Percentiles rank a stretch among this genome's conserved stretches.
Conservation (phyloP, 2,888 invertebrate species). For the Beris chalybata region DNA sequence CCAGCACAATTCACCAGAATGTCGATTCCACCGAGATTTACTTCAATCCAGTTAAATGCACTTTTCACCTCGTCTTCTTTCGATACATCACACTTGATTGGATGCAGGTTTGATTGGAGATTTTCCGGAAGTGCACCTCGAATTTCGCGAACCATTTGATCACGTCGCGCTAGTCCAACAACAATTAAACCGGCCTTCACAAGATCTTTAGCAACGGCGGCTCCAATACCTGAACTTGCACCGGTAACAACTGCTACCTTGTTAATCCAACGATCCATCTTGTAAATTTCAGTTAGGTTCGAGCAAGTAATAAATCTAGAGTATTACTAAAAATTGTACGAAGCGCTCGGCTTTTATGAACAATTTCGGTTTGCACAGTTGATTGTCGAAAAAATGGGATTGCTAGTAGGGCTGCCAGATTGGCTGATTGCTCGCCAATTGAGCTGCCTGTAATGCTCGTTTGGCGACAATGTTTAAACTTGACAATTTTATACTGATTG, state of each 20-base stretch:
- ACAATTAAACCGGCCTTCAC: constrained; percentile 60
- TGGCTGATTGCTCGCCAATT: too few relatives aligned
- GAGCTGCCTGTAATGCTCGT: too few relatives aligned
- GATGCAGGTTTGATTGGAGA: constrained; percentile 41
- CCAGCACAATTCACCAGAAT: constrained; percentile 44
- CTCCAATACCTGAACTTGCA: constrained; percentile 49
- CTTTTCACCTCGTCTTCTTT: too few relatives aligned
- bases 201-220: constrained; percentile 56
- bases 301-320: too few relatives aligned
- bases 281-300: too few relatives aligned
- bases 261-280: constrained; percentile 63
- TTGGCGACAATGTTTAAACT: too few relatives aligned
- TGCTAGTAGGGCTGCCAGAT: too few relatives aligned
- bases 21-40: constrained; percentile 60
- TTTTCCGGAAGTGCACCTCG: constrained; percentile 41
- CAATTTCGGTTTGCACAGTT: too few relatives aligned
- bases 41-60: constrained; percentile 48
- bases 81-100: constrained; percentile 31
- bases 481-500: too few relatives aligned
- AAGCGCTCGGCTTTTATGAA: too few relatives aligned
- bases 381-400: too few relatives aligned
- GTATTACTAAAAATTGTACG: too few relatives aligned
- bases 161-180: constrained; percentile 59
- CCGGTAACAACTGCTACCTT: constrained; percentile 67
- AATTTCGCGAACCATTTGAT: constrained; percentile 55